These are phyloP conservation scores for Mixornis gularis DNA, from an alignment of 2,113 vertebrate species.

Conservation along the genomic window DNA sequence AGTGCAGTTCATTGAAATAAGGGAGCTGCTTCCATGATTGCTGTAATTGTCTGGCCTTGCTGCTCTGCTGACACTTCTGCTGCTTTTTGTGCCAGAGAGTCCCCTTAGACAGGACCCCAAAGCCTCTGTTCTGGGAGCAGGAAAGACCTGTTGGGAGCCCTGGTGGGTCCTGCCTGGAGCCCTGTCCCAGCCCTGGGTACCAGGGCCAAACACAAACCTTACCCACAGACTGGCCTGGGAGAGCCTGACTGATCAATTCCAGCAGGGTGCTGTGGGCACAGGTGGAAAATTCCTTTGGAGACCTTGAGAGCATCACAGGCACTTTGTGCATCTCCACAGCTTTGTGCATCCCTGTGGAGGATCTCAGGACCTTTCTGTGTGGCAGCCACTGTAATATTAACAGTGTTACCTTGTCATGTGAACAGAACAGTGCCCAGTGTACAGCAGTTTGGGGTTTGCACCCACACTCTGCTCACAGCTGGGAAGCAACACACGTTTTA, in stretches of 20 bases:
- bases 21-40: not conserved
- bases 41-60: not conserved
- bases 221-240: not conserved
- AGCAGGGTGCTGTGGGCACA: not conserved
- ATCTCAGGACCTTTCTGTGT: not conserved
- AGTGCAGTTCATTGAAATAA: not conserved
- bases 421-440: not conserved
- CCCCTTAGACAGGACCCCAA: accelerated
- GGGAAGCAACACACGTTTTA: accelerated
- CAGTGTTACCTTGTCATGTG: accelerated
- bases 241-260: not conserved
- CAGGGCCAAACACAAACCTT: not conserved
- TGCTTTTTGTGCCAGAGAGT: not conserved
- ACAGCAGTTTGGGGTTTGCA: not conserved
- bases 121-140: not conserved
- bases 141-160: not conserved
- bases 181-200: accelerated
- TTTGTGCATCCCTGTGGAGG: not conserved
- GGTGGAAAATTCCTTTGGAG: conserved; percentile 6
- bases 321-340: not conserved
- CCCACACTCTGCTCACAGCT: not conserved
- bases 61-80: not conserved
- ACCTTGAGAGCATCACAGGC: not conserved
- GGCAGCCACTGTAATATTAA: not conserved
- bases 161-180: not conserved